Percentiles rank a stretch among this genome's conserved stretches.
phyloP scores from a whole-genome alignment of 1,140 invertebrate genomes.

The Nixonia krombeini region DNA sequence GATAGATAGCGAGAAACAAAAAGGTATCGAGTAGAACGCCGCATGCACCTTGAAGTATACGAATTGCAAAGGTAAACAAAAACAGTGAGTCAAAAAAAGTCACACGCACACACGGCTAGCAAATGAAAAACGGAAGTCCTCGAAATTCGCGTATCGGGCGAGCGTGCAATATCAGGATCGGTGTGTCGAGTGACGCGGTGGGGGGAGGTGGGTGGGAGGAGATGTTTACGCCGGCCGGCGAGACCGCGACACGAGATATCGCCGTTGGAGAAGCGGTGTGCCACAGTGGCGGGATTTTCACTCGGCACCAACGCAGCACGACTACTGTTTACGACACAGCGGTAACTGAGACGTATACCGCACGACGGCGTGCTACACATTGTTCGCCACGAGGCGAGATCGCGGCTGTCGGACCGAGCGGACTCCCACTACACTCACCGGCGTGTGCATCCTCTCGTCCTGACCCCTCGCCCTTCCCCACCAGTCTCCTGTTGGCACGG shows the following conservation, averaged over 20 bases:
- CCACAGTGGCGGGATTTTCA: slow-evolving; percentile 2
- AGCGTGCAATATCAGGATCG: slow-evolving; percentile 26
- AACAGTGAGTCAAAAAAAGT: slow-evolving; percentile 9
- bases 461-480: background rate
- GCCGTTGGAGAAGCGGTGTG: background rate
- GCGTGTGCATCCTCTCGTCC: slow-evolving; percentile 25
- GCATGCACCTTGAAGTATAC: slow-evolving; percentile 5
- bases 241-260: background rate
- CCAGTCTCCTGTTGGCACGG: slow-evolving; percentile 7
- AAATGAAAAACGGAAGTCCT: slow-evolving; percentile 9
- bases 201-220: background rate
- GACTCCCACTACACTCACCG: slow-evolving; percentile 32
- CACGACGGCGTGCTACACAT: slow-evolving; percentile 46
- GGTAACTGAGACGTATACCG: slow-evolving; percentile 30
- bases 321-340: background rate
- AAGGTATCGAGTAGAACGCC: background rate
- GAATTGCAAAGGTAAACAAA: background rate
- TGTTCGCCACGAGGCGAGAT: slow-evolving; percentile 39
- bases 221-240: background rate
- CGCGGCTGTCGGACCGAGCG: slow-evolving; percentile 17
- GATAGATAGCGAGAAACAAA: background rate
- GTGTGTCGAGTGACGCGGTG: too few species aligned
- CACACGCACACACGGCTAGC: slow-evolving; percentile 28
- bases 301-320: background rate
- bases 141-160: too few species aligned